phyloP scores from a whole-genome alignment of 2,888 invertebrate genomes.

The Oligia fasciuncula region DNA sequence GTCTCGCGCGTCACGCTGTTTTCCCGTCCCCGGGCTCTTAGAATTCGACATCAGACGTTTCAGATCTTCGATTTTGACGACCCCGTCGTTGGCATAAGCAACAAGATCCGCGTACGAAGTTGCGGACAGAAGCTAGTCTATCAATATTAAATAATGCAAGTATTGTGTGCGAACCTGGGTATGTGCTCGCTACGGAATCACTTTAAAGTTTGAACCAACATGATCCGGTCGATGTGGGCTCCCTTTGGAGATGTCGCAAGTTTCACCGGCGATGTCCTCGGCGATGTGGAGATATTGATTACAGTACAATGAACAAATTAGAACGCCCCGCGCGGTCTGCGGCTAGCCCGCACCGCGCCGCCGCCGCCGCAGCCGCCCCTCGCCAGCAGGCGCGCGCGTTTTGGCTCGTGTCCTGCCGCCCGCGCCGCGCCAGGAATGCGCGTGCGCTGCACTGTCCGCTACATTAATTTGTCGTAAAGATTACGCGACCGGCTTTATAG shows the following conservation, averaged over 20 bases:
- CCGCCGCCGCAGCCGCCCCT: background rate
- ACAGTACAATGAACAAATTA: conserved; percentile 5
- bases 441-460: background rate
- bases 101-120: too few species aligned
- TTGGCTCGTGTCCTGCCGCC: background rate
- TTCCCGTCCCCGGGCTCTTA: too few species aligned
- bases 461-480: background rate
- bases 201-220: conserved; percentile 3
- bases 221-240: background rate
- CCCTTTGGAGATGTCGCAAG: background rate
- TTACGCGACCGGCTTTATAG: conserved; percentile 32
- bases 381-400: too few species aligned
- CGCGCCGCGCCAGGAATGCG: background rate
- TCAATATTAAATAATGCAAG: background rate
- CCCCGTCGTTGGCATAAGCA: too few species aligned
- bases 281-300: background rate
- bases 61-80: too few species aligned
- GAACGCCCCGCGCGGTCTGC: background rate
- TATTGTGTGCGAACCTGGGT: background rate
- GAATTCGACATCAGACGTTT: too few species aligned
- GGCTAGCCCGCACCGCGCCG: background rate
- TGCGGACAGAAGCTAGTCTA: too few species aligned
- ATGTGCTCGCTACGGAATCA: background rate
- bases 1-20: too few species aligned
- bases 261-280: background rate